Percentiles rank a stretch among this genome's conserved stretches.
These are phyloP conservation scores for Passerina amoena DNA, from an alignment of 2,113 vertebrate genomes.

Conservation along the genomic window DNA sequence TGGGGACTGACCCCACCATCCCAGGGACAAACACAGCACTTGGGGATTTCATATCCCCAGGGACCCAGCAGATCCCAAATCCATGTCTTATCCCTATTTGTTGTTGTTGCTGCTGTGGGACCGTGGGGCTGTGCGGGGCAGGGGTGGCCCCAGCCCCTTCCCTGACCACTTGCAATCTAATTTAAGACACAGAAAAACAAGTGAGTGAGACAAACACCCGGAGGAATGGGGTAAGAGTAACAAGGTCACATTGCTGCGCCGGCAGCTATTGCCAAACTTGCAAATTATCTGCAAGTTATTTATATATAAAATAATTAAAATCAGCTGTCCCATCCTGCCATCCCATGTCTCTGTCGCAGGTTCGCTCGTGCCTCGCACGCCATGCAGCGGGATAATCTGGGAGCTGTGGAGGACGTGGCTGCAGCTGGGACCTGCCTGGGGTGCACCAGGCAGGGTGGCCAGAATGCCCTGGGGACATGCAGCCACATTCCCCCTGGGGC, in stretches of 20 bases:
- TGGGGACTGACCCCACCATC: fast-evolving
- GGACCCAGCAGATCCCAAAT: neutral
- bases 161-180: constrained; percentile 39
- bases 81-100: neutral
- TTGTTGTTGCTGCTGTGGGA: neutral
- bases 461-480: fast-evolving
- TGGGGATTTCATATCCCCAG: neutral
- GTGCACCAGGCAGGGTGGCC: fast-evolving
- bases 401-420: neutral
- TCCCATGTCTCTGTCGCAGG: neutral
- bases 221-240: constrained; percentile 49
- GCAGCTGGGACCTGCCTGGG: neutral
- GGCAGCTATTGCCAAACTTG: constrained; percentile 54
- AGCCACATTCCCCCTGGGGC: neutral
- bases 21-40: neutral
- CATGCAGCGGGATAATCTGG: neutral
- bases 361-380: neutral
- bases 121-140: neutral
- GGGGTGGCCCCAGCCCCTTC: neutral
- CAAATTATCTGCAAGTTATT: constrained; percentile 51
- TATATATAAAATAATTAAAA: constrained; percentile 65
- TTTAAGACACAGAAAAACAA: constrained; percentile 57
- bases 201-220: constrained; percentile 24
- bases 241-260: constrained; percentile 47
- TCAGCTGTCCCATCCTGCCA: constrained; percentile 40